Evolutionary conservation across 2,797 vertebrate species (phyloP).

Genomic region (Gadopsis marmoratus): DNA sequence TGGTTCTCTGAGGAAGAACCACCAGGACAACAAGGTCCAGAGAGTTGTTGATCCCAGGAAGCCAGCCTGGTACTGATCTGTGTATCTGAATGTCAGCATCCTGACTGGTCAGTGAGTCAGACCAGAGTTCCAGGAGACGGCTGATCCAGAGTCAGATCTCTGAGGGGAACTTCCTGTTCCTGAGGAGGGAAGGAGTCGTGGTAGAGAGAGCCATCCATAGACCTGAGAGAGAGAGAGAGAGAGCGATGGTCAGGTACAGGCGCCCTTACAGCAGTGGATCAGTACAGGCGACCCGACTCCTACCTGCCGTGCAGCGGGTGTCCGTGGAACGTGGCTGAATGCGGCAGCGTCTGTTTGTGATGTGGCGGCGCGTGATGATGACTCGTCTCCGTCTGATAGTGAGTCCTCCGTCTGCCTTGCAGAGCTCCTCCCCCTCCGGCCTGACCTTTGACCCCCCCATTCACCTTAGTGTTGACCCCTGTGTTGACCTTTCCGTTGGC

Average conservation of each 20-base stretch:
- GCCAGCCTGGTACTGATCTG: conserved; percentile 24
- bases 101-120: conserved; percentile 62
- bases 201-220: conserved; percentile 73
- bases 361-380: conserved; percentile 55
- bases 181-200: conserved; percentile 73
- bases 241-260: neutral
- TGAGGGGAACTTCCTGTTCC: conserved; percentile 77
- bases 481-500: conserved; percentile 40
- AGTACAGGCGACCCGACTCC: neutral
- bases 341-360: conserved; percentile 81
- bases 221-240: conserved; percentile 60
- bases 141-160: conserved; percentile 68
- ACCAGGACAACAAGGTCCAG: neutral
- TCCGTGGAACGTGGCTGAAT: conserved; percentile 91
- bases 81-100: neutral
- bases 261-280: neutral
- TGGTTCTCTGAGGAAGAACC: conserved; percentile 6
- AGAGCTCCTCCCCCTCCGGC: conserved; percentile 41
- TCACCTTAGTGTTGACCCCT: conserved; percentile 32
- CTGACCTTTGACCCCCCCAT: conserved; percentile 68
- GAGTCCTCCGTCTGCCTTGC: conserved; percentile 74
- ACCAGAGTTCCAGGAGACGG: conserved; percentile 84
- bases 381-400: conserved; percentile 53
- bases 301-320: conserved; percentile 89
- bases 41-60: conserved; percentile 12